Percentiles rank a stretch among this genome's conserved stretches.
phyloP scores from a whole-genome alignment of 2,797 vertebrate genomes.

The Balearica regulorum region DNA sequence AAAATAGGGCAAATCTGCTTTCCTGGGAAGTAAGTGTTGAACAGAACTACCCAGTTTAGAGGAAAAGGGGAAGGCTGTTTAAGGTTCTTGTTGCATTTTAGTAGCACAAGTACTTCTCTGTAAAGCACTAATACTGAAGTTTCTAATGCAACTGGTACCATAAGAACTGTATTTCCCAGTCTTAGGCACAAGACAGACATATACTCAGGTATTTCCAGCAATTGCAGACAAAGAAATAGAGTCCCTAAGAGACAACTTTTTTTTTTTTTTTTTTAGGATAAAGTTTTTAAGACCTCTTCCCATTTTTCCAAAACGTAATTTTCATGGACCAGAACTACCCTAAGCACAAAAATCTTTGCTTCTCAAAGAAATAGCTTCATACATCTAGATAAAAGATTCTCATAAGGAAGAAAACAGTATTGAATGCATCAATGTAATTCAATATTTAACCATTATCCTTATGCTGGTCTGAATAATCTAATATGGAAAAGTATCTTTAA shows the following conservation, averaged over 20 bases:
- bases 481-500: not conserved
- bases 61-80: not conserved
- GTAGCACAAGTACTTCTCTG: not conserved
- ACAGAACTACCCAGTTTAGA: not conserved
- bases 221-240: not conserved
- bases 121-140: not conserved
- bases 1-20: not conserved
- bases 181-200: not conserved
- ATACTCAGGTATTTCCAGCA: not conserved
- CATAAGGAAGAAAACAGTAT: not conserved
- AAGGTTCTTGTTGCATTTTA: not conserved
- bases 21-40: not conserved
- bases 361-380: not conserved
- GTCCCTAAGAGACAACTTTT: fast-evolving
- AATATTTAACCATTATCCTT: not conserved
- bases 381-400: not conserved
- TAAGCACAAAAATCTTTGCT: not conserved
- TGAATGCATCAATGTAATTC: not conserved
- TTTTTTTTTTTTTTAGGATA: not conserved
- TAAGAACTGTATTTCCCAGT: not conserved
- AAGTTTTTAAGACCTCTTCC: not conserved
- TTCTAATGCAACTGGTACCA: not conserved
- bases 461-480: not conserved
- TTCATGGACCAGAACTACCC: not conserved
- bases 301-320: not conserved